These are phyloP conservation scores for Rhingia campestris DNA, from an alignment of 2,888 invertebrate species.

Conservation along the genomic window DNA sequence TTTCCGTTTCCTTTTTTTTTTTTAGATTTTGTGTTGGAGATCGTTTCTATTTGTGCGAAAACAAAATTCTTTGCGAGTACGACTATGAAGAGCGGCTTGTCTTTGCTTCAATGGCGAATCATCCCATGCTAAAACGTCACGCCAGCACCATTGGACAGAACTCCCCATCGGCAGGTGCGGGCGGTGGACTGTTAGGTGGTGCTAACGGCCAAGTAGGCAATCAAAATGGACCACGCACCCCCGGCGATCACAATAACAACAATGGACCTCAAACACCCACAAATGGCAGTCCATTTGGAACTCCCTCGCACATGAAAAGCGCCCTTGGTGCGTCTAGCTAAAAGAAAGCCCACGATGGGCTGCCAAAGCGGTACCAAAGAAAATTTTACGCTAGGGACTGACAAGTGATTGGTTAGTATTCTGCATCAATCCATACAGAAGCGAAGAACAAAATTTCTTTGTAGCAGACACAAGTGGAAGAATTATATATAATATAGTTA, in stretches of 20 bases:
- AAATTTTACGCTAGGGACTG: conserved; percentile 79
- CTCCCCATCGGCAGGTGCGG: conserved; percentile 79
- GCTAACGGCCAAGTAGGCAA: conserved; percentile 76
- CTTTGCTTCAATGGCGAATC: conserved; percentile 97
- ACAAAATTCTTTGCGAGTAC: conserved; percentile 98
- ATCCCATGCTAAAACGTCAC: conserved; percentile 85
- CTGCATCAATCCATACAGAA: conserved; percentile 22
- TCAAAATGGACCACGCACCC: conserved; percentile 80
- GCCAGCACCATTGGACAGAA: conserved; percentile 81
- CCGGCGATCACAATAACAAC: conserved; percentile 81
- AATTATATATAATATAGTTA: conserved; percentile 48
- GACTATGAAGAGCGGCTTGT: conserved; percentile 98
- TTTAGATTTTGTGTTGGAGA: conserved; percentile 98
- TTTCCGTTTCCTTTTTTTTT: conserved; percentile 19
- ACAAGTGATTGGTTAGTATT: conserved; percentile 44
- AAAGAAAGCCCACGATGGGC: conserved; percentile 81
- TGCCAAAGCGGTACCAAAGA: conserved; percentile 82
- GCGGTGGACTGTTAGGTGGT: conserved; percentile 75
- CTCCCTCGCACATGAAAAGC: conserved; percentile 82
- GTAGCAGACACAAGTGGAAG: conserved; percentile 39
- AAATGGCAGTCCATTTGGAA: conserved; percentile 80
- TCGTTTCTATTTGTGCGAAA: conserved; percentile 97
- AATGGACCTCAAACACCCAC: conserved; percentile 80
- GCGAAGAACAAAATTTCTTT: conserved; percentile 30
- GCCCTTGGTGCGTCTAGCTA: conserved; percentile 82